A percentile compares a stretch with the other conserved stretches of the same genome.
Evolutionary conservation across 2,113 vertebrate genomes (phyloP).

Genomic region (Oryctolagus cuniculus): mOryCun1.1 NC_091432.1:200396001-200396500

Average conservation of each 20-base stretch:
- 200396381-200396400: not conserved
- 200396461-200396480: not conserved
- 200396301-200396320: not conserved
- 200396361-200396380: not conserved
- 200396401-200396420: not conserved
- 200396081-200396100: not conserved
- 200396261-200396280: not conserved
- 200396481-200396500: not conserved
- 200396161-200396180: not conserved
- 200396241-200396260: not conserved
- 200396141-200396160: not conserved
- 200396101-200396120: slow-evolving; percentile 17
- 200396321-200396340: not conserved
- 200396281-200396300: not conserved
- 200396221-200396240: not conserved
- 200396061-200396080: no score
- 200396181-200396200: not conserved
- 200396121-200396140: not conserved
- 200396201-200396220: not conserved
- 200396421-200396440: not conserved
- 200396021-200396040: no score
- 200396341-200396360: not conserved
- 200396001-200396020: no score
- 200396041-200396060: no score
- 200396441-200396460: not conserved